Evolutionary conservation across 30 jellyfish, hydroid and myxozoan genomes (phyloP), one percentile per base, ranked within the genome.

Genomic region (Cassiopea xamachana): DNA sequence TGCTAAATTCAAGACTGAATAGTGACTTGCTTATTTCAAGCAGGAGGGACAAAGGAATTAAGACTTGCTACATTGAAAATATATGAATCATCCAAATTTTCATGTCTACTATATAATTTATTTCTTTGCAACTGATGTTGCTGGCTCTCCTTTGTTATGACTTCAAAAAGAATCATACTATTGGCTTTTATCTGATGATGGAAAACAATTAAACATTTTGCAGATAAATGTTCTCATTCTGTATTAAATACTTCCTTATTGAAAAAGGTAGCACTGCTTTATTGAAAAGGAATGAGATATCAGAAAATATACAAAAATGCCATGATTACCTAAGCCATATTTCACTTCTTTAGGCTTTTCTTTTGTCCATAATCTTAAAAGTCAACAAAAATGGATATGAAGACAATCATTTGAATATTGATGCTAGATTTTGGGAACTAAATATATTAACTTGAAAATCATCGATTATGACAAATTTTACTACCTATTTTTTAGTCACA

Each of bases 311-410:
- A 4, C 19, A 64, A 64, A 14, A 9, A 0, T 64, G 27, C 6
- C 8, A 64, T 64, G 5, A 80, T 77, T 82, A 94, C 98, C 98
- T 76, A 97, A 59, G 12, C 99, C 99, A 82, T 93, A 82, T n/a
- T 81, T 97, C 17, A 94, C 96, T n/a, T 91, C 88, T 50, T 90
- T 48, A 1, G 99, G 99, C 72, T 93, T 93, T 49, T 18, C 70
- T 80, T 97, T 97, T 39, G 97, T 73, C 99, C 98, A 97, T 67
- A 97, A 77, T 39, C 99, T 97, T 71, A 55, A 71, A 71, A 18
- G 27, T 13, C 15, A 14, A 67, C 12, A 48, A 47, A 73, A 91
- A 15, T n/a, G 55, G 45, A 84, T 18, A 17, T 44, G 27, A 46
- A 47, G 60, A 3, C 50, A 71, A 16, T 6, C 8, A 18, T 1